Evolutionary conservation across 2,113 vertebrate species (phyloP), one percentile per base, ranked within the genome.

Genomic region (Gavialis gangeticus): DNA sequence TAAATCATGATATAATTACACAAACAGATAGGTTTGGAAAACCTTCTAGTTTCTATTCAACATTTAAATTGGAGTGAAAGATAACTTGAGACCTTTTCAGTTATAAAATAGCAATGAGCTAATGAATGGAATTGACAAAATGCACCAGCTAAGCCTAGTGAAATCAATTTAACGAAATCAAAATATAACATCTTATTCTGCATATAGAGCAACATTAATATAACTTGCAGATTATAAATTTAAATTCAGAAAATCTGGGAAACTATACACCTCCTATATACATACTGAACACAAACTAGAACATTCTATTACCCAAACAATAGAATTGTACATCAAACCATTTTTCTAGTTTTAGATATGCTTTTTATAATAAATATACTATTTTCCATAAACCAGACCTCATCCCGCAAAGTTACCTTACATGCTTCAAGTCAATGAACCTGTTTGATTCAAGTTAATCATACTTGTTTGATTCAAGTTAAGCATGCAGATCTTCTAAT

Each of bases 1-100:
- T 95, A 94, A 90, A 92, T 95, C 75, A 95, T 58, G 25, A 79
- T 82, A 57, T 91, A 96, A 97, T 94, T 94, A 94, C 12, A 92
- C 66, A 94, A 67, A 89, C 79, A 95, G 76, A 93, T 91, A 82
- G 76, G 95, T 64, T 77, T n/a, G 25, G 91, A 95, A 96, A 63
- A 2, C 24, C 58, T 80, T 92, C 71, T 15, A 87, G 37, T 73
- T 85, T 84, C 28, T 92, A 91, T 93, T 89, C 83, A 67, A 28
- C 78, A 91, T 79, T 91, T 89, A 79, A 88, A 93, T 28, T 82
- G 25, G 66, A 94, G 56, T 55, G 22, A 89, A 83, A 79, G 46
- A 87, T 82, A 96, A 88, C 5, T 17, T 1, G 1, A 64, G 60
- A 94, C 4, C 60, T 81, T 82, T 89, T 73, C 10, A 28, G 30